Percentiles rank a stretch among this genome's conserved stretches.
phyloP scores from a whole-genome alignment of 2,888 invertebrate species.

The Drosophila hamatofila region DNA sequence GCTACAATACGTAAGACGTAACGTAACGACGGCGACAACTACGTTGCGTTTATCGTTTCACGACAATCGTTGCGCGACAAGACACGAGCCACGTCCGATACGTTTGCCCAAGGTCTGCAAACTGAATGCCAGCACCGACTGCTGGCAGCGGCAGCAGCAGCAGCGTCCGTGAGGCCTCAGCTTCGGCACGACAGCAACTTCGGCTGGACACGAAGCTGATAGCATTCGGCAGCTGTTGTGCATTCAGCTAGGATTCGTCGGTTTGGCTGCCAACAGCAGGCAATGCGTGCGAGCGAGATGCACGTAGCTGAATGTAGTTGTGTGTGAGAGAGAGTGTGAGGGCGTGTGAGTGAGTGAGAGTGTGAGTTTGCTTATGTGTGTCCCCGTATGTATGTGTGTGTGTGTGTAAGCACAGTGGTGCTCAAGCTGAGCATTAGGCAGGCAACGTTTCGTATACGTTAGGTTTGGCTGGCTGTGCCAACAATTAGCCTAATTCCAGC shows the following conservation, averaged over 20 bases:
- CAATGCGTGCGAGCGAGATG: conserved; percentile 60
- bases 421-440: conserved; percentile 37
- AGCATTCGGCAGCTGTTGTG: conserved; percentile 45
- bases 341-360: conserved; percentile 2
- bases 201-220: conserved; percentile 27
- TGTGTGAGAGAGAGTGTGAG: conserved; percentile 8
- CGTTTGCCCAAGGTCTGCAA: conserved; percentile 82
- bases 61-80: conserved; percentile 14
- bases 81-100: conserved; percentile 71
- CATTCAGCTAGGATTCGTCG: conserved; percentile 77
- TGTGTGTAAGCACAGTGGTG: conserved; percentile 13
- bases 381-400: not conserved
- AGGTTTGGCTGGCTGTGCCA: conserved; percentile 32
- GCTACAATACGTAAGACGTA: conserved; percentile 60
- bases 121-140: conserved; percentile 66
- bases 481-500: conserved; percentile 71
- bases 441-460: conserved; percentile 46
- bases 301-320: conserved; percentile 54
- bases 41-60: conserved; percentile 11
- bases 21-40: conserved; percentile 56
- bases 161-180: conserved; percentile 18
- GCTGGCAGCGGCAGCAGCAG: not conserved
- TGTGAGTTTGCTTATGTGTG: conserved; percentile 21
- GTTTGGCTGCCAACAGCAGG: conserved; percentile 53
- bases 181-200: conserved; percentile 11